These are phyloP conservation scores for Cirrhinus mrigala DNA, from an alignment of 2,797 vertebrate species.

Conservation along the genomic window DNA sequence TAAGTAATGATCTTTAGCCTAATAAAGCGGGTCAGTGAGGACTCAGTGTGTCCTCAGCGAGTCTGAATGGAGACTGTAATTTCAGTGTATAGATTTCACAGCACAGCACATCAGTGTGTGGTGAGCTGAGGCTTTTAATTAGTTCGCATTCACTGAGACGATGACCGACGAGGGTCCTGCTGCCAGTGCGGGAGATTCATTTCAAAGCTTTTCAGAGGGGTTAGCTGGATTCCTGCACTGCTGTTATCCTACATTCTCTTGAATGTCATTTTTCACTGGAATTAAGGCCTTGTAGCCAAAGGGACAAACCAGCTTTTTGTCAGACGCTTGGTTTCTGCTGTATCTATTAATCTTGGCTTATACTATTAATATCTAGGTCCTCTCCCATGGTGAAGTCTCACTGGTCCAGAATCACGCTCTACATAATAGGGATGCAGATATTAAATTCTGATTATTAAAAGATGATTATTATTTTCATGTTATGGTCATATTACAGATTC, in stretches of 20 bases:
- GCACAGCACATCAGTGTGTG: constrained; percentile 22
- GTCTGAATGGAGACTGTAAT: neutral
- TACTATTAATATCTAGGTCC: constrained; percentile 2
- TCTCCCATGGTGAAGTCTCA: neutral
- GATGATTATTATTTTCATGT: neutral
- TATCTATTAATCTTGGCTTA: neutral
- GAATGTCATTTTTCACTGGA: neutral
- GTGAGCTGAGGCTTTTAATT: constrained; percentile 14
- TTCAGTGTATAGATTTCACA: constrained; percentile 12
- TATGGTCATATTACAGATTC: no score
- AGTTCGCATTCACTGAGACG: constrained; percentile 1
- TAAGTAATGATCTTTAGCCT: neutral
- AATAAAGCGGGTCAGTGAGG: constrained; percentile 1
- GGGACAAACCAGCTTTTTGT: constrained; percentile 10
- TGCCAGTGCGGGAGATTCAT: neutral
- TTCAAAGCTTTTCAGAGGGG: neutral
- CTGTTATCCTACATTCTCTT: neutral
- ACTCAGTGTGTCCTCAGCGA: neutral
- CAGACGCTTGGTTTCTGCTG: neutral
- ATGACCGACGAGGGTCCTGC: constrained; percentile 3
- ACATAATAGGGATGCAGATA: neutral
- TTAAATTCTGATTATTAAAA: neutral
- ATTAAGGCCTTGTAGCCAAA: neutral
- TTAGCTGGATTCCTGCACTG: neutral
- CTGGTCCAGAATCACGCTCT: neutral